Conservation (phyloP, 2,113 vertebrate species). For the Gavia stellata region DNA sequence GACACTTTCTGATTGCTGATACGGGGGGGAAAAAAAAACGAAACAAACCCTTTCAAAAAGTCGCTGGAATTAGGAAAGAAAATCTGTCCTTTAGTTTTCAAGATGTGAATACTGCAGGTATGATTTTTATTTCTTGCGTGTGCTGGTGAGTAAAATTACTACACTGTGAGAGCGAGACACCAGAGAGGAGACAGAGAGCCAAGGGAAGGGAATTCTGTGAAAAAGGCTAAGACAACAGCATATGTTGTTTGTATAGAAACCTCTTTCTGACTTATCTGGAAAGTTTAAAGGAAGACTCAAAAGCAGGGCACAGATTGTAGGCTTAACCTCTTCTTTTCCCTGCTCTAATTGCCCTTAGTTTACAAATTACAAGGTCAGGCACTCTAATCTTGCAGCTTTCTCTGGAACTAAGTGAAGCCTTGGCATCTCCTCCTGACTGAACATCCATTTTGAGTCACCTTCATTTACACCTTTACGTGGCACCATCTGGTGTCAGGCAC, state of each 20-base stretch:
- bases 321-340: background rate
- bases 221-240: conserved; percentile 28
- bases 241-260: conserved; percentile 38
- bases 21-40: background rate
- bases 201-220: background rate
- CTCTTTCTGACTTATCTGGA: background rate
- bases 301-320: background rate
- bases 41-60: conserved; percentile 1
- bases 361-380: background rate
- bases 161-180: background rate
- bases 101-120: background rate
- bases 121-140: background rate
- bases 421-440: background rate
- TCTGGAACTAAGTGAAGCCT: background rate
- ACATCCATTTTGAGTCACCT: background rate
- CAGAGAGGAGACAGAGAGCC: background rate
- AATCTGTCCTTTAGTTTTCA: background rate
- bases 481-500: background rate
- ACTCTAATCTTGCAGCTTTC: background rate
- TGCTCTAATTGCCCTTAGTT: background rate
- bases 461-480: background rate
- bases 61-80: background rate
- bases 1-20: conserved; percentile 40
- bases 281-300: background rate
- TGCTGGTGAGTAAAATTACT: background rate